phyloP scores from a whole-genome alignment of 2,888 invertebrate species.

The Acheta domesticus region DNA sequence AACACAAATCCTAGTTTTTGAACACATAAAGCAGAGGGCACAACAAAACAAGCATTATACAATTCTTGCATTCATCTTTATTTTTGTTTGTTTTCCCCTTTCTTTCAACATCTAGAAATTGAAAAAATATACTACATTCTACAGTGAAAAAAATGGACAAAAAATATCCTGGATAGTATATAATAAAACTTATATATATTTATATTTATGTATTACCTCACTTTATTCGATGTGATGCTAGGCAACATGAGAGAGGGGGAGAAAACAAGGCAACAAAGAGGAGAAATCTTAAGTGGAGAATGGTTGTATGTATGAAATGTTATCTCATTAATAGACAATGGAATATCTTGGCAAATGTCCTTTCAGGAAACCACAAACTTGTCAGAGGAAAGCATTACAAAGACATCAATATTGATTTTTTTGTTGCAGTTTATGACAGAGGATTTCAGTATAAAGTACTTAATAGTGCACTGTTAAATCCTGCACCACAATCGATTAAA shows the following conservation, averaged over 20 bases:
- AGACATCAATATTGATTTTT: background rate
- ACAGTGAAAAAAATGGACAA: slow-evolving; percentile 36
- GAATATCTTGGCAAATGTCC: background rate
- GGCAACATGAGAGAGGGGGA: slow-evolving; percentile 28
- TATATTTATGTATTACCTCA: slow-evolving; percentile 32
- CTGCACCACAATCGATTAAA: background rate
- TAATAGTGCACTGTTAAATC: too few relatives aligned
- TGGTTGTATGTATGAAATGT: background rate
- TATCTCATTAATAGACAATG: background rate
- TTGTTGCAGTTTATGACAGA: background rate
- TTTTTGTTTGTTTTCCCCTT: background rate
- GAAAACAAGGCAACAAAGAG: background rate
- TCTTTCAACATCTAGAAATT: slow-evolving; percentile 34
- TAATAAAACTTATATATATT: slow-evolving; percentile 27
- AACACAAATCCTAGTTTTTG: slow-evolving; percentile 21
- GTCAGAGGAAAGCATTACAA: too few relatives aligned
- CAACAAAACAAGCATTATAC: slow-evolving; percentile 22
- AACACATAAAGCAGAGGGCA: slow-evolving; percentile 26
- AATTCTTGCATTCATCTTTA: slow-evolving; percentile 2
- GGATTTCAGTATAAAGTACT: too few relatives aligned
- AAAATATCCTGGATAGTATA: slow-evolving; percentile 35
- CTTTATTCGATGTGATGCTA: slow-evolving; percentile 35
- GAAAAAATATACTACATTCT: slow-evolving; percentile 35
- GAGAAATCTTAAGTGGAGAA: slow-evolving; percentile 9
- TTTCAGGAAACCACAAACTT: too few relatives aligned